Evolutionary conservation across 2,113 vertebrate genomes (phyloP), one percentile per base, ranked within the genome.

Genomic region (Brachyistius frenatus): DNA sequence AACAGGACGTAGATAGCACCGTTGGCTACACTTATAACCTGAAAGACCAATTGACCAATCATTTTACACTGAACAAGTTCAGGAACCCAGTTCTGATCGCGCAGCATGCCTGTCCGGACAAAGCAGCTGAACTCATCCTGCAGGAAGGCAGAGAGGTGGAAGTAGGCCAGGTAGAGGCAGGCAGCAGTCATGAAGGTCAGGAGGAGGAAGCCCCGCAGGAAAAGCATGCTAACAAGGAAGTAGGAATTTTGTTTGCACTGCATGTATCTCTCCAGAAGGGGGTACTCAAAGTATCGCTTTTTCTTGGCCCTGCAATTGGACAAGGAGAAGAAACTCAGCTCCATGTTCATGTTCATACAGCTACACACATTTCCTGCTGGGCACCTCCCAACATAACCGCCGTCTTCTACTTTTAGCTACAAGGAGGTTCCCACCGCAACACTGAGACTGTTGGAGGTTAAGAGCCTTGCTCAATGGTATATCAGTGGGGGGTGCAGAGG

Each of bases 251-350:
- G 97, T 90, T 99, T 99, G 93, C 96, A 96, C 39, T 93, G 89
- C 89, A 99, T 92, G 92, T 99, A 99, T 81, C 96, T 93, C 93
- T 99, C 97, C 87, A 99, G 94, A 55, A 99, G 88, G 0, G 98
- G 97, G 87, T 98, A 99, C 86, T 99, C 97, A n/a, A 99, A 99
- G 83, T 98, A 99, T 2, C 97, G 93, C 85, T 98, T 97, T 81
- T 50, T 93, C 65, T 97, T 97, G 54, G 98, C 98, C 90, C 98
- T 99, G 92, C 31, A 81, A 66, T 55, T 2, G 39, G 32, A 90
- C 47, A 73, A 76, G 44, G 9, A 49, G 36, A 62, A 23, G 11
- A 69, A 35, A 49, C 5, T 66, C 35, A 88, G 55, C 36, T 30
- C 13, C 32, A 64, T 73, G 57, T 46, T 41, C 13, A 55, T 77